Percentiles rank a stretch among this genome's conserved stretches.
Conservation (phyloP, 2,113 vertebrate species). For the Melozone crissalis region DNA sequence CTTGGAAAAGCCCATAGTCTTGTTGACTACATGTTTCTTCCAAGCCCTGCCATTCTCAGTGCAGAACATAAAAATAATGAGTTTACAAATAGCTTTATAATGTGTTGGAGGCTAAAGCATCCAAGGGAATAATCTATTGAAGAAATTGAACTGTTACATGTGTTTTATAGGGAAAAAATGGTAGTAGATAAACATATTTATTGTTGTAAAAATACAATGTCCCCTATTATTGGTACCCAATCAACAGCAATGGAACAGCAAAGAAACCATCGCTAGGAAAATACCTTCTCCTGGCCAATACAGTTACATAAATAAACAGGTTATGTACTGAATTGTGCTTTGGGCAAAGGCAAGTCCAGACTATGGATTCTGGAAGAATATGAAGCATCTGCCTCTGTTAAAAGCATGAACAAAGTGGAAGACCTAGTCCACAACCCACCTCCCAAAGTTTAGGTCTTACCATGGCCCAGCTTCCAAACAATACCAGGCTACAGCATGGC, state of each 20-base stretch:
- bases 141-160: not conserved
- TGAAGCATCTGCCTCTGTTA: not conserved
- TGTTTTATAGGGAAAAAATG: not conserved
- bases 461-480: not conserved
- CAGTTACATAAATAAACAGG: not conserved
- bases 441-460: not conserved
- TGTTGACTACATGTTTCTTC: not conserved
- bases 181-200: not conserved
- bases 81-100: not conserved
- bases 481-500: not conserved
- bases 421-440: rapidly evolving
- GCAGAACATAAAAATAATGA: not conserved
- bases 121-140: not conserved
- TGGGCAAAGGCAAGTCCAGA: not conserved
- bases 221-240: not conserved
- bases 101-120: not conserved
- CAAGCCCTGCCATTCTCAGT: not conserved
- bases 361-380: not conserved
- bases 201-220: not conserved
- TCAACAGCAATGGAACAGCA: not conserved
- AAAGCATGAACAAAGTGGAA: not conserved
- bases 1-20: not conserved
- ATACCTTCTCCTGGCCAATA: not conserved
- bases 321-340: not conserved
- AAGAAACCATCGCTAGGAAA: not conserved